Evolutionary conservation across 2,888 invertebrate genomes (phyloP).

Genomic region (Caenorhabditis virilis): DNA sequence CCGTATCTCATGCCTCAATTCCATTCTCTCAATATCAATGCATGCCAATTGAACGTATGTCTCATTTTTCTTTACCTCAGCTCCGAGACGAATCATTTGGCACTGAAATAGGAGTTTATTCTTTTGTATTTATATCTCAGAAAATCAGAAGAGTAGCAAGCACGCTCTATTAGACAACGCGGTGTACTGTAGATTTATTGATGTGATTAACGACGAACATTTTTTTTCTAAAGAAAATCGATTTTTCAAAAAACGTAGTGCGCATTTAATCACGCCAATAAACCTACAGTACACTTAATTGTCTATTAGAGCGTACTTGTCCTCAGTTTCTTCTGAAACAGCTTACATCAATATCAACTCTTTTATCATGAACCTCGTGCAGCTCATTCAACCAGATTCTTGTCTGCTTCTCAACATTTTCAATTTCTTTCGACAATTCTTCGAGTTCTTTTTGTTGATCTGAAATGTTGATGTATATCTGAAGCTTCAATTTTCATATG

Average conservation of each 20-base stretch:
- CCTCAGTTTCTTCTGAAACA: neutral
- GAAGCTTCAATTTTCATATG: too few species aligned
- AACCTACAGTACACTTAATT: too few species aligned
- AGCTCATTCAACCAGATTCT: conserved; percentile 62
- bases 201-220: too few species aligned
- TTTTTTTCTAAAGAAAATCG: too few species aligned
- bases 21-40: conserved; percentile 62
- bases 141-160: too few species aligned
- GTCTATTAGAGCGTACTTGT: neutral
- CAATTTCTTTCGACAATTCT: conserved; percentile 42
- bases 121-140: too few species aligned
- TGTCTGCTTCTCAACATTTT: conserved; percentile 54
- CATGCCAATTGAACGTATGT: conserved; percentile 64
- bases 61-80: conserved; percentile 60
- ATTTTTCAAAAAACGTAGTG: too few species aligned
- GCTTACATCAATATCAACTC: conserved; percentile 59
- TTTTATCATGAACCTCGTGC: conserved; percentile 61
- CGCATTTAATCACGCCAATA: too few species aligned
- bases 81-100: conserved; percentile 57
- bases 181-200: too few species aligned
- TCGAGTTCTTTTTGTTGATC: conserved; percentile 33
- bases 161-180: too few species aligned
- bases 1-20: conserved; percentile 52
- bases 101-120: too few species aligned
- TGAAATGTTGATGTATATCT: too few species aligned